Evolutionary conservation across 2,888 invertebrate genomes (phyloP), one percentile per base, ranked within the genome.

Genomic region (Myopa testacea): DNA sequence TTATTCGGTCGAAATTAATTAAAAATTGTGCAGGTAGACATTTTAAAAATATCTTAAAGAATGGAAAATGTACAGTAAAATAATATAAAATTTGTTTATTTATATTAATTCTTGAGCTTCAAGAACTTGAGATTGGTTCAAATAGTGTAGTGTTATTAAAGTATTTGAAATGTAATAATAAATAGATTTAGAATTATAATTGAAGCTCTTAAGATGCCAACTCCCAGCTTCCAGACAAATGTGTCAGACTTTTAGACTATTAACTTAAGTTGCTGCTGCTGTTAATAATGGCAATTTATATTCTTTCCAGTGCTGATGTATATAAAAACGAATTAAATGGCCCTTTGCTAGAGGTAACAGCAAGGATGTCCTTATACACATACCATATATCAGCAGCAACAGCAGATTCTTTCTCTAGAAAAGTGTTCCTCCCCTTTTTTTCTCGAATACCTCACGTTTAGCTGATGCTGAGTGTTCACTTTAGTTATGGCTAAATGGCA

Each of bases 241-340:
- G 62, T 26, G 62, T 26, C 62, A 63, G 62, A 63, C 62, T 8
- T 14, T 50, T 14, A 14, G 19, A 19, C 58, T 12, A 58, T 58
- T 58, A 58, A 1, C 34, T 63, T 26, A 26, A 19, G 34, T 34
- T 63, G 62, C 7, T 34, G 50, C 14, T 78, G 76, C 69, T 78
- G 79, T 75, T 79, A 80, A 79, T 80, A 78, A 78, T 63, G 55
- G 79, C 79, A 79, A 80, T 78, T 80, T 78, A 79, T 78, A 68
- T 52, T 67, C 71, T 74, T 78, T 8, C 62, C 78, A 77, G 68
- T 79, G 75, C 76, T 55, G 12, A 78, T 75, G 26, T 26, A 26
- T 26, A 26, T 34, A 62, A 65, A 71, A 45, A 78, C 45, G 2
- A 26, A 40, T 26, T 72, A 62, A 67, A 70, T 38, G 52, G 65